Evolutionary conservation across 2,113 vertebrate species (phyloP).

Genomic region (Electrona antarctica): DNA sequence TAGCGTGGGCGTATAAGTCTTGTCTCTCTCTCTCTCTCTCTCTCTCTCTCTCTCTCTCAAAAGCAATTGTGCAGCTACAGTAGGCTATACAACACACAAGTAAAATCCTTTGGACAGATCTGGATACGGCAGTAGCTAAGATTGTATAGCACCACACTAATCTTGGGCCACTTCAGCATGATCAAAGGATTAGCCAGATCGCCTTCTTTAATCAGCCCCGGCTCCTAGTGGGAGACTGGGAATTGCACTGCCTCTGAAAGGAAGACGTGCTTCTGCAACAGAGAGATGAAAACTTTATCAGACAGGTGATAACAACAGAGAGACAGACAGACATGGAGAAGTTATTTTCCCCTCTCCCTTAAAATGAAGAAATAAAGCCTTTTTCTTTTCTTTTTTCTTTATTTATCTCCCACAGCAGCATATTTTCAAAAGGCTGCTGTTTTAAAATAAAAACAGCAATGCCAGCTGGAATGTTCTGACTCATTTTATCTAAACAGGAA

Average conservation of each 20-base stretch:
- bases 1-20: background rate
- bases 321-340: background rate
- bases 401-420: background rate
- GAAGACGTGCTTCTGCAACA: slow-evolving; percentile 8
- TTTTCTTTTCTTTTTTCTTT: background rate
- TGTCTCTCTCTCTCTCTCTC: background rate
- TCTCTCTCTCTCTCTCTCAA: background rate
- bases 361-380: background rate
- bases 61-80: slow-evolving; percentile 27
- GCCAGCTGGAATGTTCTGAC: background rate
- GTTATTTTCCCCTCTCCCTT: background rate
- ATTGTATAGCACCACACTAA: slow-evolving; percentile 29
- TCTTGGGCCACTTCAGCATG: slow-evolving; percentile 49
- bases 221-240: slow-evolving; percentile 16
- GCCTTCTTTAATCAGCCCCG: slow-evolving; percentile 43
- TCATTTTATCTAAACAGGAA: slow-evolving; percentile 6
- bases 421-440: background rate
- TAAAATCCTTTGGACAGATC: slow-evolving; percentile 29
- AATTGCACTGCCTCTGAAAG: slow-evolving; percentile 19
- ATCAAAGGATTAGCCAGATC: slow-evolving; percentile 43
- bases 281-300: slow-evolving; percentile 17
- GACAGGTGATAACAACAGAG: slow-evolving; percentile 6
- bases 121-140: slow-evolving; percentile 16
- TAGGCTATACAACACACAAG: slow-evolving; percentile 21
- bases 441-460: background rate